Evolutionary conservation across 2,888 invertebrate species (phyloP).

Genomic region (Orchesella flavescens): DNA sequence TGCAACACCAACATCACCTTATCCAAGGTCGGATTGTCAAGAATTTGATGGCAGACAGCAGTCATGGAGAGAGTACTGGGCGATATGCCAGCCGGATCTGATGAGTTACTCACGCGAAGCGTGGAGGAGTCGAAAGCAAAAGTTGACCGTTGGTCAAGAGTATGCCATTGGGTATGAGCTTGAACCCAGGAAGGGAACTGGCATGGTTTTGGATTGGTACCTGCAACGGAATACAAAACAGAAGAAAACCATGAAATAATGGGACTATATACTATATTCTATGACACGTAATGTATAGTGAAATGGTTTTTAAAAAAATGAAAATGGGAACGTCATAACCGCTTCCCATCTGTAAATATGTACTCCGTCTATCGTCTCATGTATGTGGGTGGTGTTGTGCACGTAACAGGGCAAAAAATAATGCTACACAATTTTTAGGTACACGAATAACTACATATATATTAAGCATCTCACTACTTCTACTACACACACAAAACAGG

Average conservation of each 20-base stretch:
- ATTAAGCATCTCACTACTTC: conserved; percentile 12
- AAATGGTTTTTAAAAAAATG: too few species aligned
- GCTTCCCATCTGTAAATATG: too few species aligned
- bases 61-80: conserved; percentile 68
- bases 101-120: conserved; percentile 67
- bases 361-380: too few species aligned
- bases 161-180: conserved; percentile 89
- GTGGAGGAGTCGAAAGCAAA: conserved; percentile 81
- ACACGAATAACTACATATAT: too few species aligned
- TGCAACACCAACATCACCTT: conserved; percentile 80
- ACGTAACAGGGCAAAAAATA: background rate
- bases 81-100: conserved; percentile 67
- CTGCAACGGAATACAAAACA: conserved; percentile 13
- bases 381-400: too few species aligned
- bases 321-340: too few species aligned
- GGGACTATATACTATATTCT: too few species aligned
- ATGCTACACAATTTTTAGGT: background rate
- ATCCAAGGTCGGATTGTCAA: conserved; percentile 74
- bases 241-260: background rate
- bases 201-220: conserved; percentile 82
- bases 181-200: conserved; percentile 92
- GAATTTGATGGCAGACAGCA: conserved; percentile 70
- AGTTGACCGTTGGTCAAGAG: conserved; percentile 87
- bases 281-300: too few species aligned
- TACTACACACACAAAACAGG: conserved; percentile 8